Evolutionary conservation across 2,797 vertebrate species (phyloP).

Genomic region (Artibeus jamaicensis): DNA sequence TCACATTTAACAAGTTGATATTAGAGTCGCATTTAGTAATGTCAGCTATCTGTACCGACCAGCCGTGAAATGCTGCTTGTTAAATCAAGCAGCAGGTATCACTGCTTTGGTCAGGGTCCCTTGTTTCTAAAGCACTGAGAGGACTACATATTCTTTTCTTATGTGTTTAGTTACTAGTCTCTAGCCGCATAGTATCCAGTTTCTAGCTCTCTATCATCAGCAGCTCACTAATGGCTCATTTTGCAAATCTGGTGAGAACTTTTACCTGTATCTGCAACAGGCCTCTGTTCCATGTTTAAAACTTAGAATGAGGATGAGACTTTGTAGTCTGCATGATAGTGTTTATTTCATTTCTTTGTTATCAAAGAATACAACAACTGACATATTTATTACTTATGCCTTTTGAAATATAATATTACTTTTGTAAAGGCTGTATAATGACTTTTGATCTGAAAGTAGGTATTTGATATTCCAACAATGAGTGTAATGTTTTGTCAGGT

Average conservation of each 20-base stretch:
- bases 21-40: slow-evolving; percentile 90
- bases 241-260: slow-evolving; percentile 53
- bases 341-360: slow-evolving; percentile 24
- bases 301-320: slow-evolving; percentile 34
- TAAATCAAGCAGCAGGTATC: no score
- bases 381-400: neutral
- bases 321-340: neutral
- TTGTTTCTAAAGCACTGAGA: slow-evolving; percentile 80
- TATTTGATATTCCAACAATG: slow-evolving; percentile 1
- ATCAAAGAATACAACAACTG: neutral
- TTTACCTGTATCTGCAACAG: slow-evolving; percentile 59
- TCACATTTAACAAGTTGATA: slow-evolving; percentile 97
- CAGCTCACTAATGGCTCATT: slow-evolving; percentile 77
- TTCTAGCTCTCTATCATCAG: slow-evolving; percentile 81
- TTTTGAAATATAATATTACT: neutral
- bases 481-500: neutral
- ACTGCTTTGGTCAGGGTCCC: slow-evolving; percentile 78
- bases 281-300: slow-evolving; percentile 65
- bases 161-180: slow-evolving; percentile 82
- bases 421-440: neutral
- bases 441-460: neutral
- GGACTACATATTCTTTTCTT: slow-evolving; percentile 83
- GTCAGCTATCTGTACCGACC: slow-evolving; percentile 88
- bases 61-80: slow-evolving; percentile 87
- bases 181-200: slow-evolving; percentile 85